phyloP scores from a whole-genome alignment of 1,140 invertebrate genomes.

The Mamestra configurata region DNA sequence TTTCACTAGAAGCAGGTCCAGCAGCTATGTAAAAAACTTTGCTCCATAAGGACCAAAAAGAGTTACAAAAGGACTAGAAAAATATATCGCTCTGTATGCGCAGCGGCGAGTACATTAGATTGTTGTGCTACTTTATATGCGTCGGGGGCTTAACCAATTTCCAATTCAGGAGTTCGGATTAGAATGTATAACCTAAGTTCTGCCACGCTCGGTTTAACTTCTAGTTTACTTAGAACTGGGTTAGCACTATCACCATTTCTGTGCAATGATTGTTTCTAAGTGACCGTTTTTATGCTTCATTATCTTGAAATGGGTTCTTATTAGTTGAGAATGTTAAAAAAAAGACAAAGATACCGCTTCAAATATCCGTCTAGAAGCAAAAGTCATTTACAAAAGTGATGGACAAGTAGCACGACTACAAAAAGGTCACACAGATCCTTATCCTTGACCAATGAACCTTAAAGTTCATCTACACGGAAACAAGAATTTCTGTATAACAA shows the following conservation, averaged over 20 bases:
- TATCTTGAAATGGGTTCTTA: neutral
- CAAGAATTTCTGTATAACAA: slow-evolving; percentile 17
- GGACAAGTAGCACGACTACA: neutral
- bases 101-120: neutral
- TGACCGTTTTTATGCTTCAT: neutral
- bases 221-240: slow-evolving; percentile 28
- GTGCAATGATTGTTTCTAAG: slow-evolving; percentile 1
- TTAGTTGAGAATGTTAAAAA: no score
- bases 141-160: slow-evolving; percentile 28
- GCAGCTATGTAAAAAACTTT: neutral
- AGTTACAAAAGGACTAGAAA: neutral
- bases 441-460: slow-evolving; percentile 28
- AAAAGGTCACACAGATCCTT: neutral
- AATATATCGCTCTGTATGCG: neutral
- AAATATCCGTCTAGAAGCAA: neutral
- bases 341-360: no score
- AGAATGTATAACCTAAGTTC: slow-evolving; percentile 38
- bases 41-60: neutral
- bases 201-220: slow-evolving; percentile 33
- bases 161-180: slow-evolving; percentile 31
- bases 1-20: neutral
- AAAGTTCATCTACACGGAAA: slow-evolving; percentile 21
- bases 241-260: neutral
- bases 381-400: neutral
- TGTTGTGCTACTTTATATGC: slow-evolving; percentile 23